Base-by-base conservation (phyloP, 53 echinoderm and acorn worm genomes). In the Temnopleurus reevesii region DNA sequence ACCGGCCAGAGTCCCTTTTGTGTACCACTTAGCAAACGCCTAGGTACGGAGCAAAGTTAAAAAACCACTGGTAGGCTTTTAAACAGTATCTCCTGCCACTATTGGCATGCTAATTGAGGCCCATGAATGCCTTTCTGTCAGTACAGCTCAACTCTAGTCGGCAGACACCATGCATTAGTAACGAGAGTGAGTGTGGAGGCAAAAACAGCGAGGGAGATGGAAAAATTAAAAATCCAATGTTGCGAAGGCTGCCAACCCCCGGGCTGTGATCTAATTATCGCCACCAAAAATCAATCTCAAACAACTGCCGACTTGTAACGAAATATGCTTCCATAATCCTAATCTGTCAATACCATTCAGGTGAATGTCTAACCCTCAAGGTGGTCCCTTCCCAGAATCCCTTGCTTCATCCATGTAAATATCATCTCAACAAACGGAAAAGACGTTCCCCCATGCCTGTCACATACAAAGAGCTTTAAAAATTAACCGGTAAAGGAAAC, bases 261-360 rank as follows among this genome's bases (percentile, higher is more conserved):
- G 12, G 49, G 53, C 53, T 53, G 55, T 4, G 31, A 83, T 60
- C 85, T 44, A 60, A 85, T 85, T 60, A 60, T 60, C 13, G 60
- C 49, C 60, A 59, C 26, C 59, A 59, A 85, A 85, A 85, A 85
- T 85, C 85, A 85, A 85, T 85, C 17, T 28, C 46, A 59, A 59
- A 83, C 83, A 83, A 83, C 83, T 83, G 83, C 54, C 55, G 56
- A 35, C 83, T 53, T 5, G 56, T 28, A 83, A 83, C 5, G 4
- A 47, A 79, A 79, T 49, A 79, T 49, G 47, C 49, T n/a, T 30
- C 47, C 49, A 6, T 4, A 27, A 79, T 79, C 79, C 17, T 27
- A 46, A 79, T 79, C 79, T 26, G 46, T 79, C 79, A 79, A 7
- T 23, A 12, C 10, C 41, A 5, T 13, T 71, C 2, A 71, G 71